Conservation (phyloP, 2,797 vertebrate genomes). For the Anas georgica region DNA sequence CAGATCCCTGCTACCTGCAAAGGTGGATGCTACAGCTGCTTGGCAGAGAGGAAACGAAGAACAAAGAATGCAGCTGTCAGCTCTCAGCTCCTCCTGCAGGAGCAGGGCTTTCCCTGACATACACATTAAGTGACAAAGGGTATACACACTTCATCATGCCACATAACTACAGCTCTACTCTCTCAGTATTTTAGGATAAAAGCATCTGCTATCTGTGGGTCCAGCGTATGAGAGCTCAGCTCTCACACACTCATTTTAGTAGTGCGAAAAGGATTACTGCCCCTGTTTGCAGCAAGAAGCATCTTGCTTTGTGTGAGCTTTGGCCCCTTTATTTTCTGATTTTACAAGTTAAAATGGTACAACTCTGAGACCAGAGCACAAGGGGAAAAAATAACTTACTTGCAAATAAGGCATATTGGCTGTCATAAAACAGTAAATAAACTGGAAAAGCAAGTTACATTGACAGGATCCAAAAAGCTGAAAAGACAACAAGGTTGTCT, state of each 20-base stretch:
- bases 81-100: not conserved
- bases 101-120: not conserved
- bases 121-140: not conserved
- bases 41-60: not conserved
- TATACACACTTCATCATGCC: fast-evolving
- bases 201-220: not conserved
- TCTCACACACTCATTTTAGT: not conserved
- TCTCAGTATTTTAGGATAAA: not conserved
- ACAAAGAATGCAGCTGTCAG: not conserved
- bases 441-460: not conserved
- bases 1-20: not conserved
- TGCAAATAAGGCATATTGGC: constrained; percentile 26
- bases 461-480: not conserved
- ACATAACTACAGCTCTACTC: fast-evolving
- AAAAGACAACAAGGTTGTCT: not conserved
- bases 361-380: not conserved
- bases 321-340: not conserved
- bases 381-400: not conserved
- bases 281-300: not conserved
- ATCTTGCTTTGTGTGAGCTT: not conserved
- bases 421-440: not conserved
- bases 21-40: not conserved
- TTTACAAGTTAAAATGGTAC: not conserved
- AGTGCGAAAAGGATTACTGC: not conserved
- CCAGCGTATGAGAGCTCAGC: not conserved